phyloP scores from a whole-genome alignment of 2,797 vertebrate species.

The Sorex maritimensis region DNA sequence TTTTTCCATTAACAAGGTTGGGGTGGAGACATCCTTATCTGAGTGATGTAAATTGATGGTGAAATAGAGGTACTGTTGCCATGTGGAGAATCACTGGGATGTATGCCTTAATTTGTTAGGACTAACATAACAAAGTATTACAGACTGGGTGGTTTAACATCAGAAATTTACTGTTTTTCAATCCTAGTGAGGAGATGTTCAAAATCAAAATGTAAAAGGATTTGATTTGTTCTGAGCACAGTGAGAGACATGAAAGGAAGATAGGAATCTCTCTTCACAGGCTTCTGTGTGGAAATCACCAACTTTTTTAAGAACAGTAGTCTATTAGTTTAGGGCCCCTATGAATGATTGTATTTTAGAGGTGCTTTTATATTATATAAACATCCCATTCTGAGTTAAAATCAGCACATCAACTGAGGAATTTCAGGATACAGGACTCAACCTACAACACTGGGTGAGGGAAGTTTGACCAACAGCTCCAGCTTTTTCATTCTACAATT shows the following conservation, averaged over 20 bases:
- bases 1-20: too few species aligned
- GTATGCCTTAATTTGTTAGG: neutral
- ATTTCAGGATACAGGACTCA: neutral
- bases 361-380: too few species aligned
- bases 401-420: neutral
- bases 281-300: neutral
- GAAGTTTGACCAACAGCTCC: neutral
- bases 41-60: neutral
- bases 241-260: neutral
- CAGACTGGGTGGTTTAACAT: neutral
- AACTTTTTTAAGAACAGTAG: too few species aligned
- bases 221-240: neutral
- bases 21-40: too few species aligned
- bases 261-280: neutral
- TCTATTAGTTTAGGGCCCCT: too few species aligned
- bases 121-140: neutral
- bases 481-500: neutral
- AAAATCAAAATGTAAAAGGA: neutral
- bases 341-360: too few species aligned
- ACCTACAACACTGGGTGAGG: neutral
- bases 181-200: neutral
- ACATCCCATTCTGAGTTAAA: neutral
- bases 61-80: neutral
- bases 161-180: neutral
- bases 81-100: neutral